These are phyloP conservation scores for Sycobia sp. DNA, from an alignment of 1,140 invertebrate species.

Conservation along the genomic window DNA sequence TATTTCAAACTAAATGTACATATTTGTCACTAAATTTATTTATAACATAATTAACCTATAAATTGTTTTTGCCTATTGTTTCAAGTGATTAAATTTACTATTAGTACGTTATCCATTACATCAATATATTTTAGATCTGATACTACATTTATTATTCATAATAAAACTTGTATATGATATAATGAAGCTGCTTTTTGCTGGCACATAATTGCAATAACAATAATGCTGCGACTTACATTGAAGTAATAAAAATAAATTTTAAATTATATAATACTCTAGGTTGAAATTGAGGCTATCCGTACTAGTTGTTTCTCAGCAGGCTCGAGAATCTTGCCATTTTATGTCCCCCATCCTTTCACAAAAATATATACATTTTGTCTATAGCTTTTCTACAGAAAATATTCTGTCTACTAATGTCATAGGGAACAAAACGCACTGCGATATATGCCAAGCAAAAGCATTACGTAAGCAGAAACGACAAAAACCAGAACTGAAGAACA, in stretches of 20 bases:
- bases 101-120: no score
- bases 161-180: neutral
- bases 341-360: neutral
- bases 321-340: constrained; percentile 10
- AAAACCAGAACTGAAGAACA: constrained; percentile 66
- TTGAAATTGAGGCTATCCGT: no score
- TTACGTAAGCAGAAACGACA: constrained; percentile 69
- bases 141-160: no score
- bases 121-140: no score
- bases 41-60: no score
- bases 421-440: constrained; percentile 87
- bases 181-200: neutral
- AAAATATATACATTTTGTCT: constrained; percentile 11
- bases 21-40: no score
- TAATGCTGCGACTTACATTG: constrained; percentile 9
- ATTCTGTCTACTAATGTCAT: constrained; percentile 53
- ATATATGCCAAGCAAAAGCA: constrained; percentile 76
- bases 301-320: constrained; percentile 15
- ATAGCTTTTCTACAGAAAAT: constrained; percentile 5
- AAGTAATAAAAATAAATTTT: no score
- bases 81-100: no score
- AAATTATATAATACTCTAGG: constrained; percentile 6
- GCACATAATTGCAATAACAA: constrained; percentile 7
- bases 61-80: no score
- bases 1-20: no score